These are phyloP conservation scores for Morus bassanus DNA, from an alignment of 2,797 vertebrate genomes.

Conservation along the genomic window DNA sequence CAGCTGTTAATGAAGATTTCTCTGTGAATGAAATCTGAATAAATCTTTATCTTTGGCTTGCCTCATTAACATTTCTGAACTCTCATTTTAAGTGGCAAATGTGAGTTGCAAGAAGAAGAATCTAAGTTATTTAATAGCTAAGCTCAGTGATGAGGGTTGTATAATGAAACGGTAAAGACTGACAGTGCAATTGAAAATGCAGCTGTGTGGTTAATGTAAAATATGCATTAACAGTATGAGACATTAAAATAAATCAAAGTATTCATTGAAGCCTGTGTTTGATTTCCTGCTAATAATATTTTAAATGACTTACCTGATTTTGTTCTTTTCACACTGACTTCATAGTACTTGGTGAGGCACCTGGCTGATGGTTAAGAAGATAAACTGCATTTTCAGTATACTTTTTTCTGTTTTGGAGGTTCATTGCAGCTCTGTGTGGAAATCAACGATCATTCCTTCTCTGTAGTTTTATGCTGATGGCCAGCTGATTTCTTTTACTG, in stretches of 20 bases:
- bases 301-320: not conserved
- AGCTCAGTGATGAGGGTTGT: not conserved
- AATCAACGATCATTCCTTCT: not conserved
- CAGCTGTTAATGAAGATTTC: not conserved
- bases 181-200: not conserved
- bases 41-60: not conserved
- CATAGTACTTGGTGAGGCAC: not conserved
- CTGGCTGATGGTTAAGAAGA: not conserved
- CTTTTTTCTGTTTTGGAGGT: not conserved
- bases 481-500: not conserved
- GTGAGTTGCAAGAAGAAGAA: not conserved
- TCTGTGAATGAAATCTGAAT: not conserved
- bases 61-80: not conserved
- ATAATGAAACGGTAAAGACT: not conserved
- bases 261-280: not conserved
- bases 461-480: not conserved
- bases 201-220: conserved; percentile 1
- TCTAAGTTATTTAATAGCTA: not conserved
- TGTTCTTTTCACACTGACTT: not conserved
- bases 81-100: not conserved
- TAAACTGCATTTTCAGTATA: not conserved
- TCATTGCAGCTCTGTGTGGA: not conserved
- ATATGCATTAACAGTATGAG: not conserved
- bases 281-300: not conserved
- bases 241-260: not conserved